Conservation (phyloP, 2,888 invertebrate species). For the Noctua janthina region DNA sequence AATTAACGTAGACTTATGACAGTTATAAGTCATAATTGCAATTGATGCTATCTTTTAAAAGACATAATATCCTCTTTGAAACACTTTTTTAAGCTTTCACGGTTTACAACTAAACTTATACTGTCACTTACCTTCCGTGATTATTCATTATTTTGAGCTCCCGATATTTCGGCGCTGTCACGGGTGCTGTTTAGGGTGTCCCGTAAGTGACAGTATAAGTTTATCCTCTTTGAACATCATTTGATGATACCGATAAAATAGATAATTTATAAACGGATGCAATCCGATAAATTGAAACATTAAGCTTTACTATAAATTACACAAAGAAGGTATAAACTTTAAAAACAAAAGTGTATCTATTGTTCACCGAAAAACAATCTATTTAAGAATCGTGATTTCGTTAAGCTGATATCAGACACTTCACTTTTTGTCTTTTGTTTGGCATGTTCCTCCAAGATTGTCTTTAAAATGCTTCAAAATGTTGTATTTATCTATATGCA, state of each 20-base stretch:
- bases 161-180: too few species aligned
- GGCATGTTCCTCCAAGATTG: background rate
- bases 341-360: conserved; percentile 45
- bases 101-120: too few species aligned
- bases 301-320: conserved; percentile 11
- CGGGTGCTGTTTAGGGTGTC: too few species aligned
- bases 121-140: too few species aligned
- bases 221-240: background rate
- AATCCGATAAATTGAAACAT: conserved; percentile 41
- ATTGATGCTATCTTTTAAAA: too few species aligned
- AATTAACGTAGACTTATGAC: too few species aligned
- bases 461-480: background rate
- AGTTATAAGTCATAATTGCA: background rate
- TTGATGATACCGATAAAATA: conserved; percentile 2
- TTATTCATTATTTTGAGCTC: too few species aligned
- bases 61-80: too few species aligned
- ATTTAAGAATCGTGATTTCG: conserved; percentile 52
- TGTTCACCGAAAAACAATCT: conserved; percentile 57
- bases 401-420: background rate
- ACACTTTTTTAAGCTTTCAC: too few species aligned
- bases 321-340: conserved; percentile 26
- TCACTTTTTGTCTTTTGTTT: background rate
- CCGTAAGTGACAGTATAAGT: too few species aligned
- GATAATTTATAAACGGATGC: background rate
- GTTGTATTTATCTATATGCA: background rate